Conservation (phyloP, 1,140 invertebrate species). For the Hormaphis cornu region DNA sequence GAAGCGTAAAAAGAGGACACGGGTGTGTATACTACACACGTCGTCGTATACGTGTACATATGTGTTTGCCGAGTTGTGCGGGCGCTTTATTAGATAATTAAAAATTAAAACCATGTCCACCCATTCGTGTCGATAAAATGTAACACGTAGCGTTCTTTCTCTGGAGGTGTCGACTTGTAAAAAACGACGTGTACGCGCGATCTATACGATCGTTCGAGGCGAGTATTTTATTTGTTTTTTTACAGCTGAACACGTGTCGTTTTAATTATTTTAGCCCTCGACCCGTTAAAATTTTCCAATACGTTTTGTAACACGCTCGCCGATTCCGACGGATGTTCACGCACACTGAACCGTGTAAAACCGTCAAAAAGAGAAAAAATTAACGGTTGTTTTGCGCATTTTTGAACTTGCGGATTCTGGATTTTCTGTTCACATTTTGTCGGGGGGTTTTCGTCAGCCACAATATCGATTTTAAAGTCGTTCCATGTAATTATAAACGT, state of each 20-base stretch:
- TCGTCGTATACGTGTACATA: too few species aligned
- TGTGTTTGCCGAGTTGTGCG: too few species aligned
- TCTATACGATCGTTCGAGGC: neutral
- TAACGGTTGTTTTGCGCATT: neutral
- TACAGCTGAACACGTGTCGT: neutral
- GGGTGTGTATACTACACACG: too few species aligned
- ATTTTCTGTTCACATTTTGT: too few species aligned
- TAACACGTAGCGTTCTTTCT: neutral
- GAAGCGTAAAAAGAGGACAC: too few species aligned
- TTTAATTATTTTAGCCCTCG: neutral
- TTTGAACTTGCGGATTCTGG: too few species aligned
- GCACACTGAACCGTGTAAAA: neutral
- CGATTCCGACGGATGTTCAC: neutral
- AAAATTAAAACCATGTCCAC: neutral
- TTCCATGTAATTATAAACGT: too few species aligned
- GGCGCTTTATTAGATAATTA: neutral
- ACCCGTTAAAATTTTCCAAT: neutral
- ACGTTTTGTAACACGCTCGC: neutral
- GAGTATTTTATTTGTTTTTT: neutral
- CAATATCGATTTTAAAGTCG: too few species aligned
- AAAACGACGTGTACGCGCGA: neutral
- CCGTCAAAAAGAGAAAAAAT: neutral
- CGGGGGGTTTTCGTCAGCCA: too few species aligned
- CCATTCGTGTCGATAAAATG: neutral
- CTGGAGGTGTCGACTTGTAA: neutral